Conservation (phyloP, 2,797 vertebrate genomes). For the Sphenodon punctatus region DNA sequence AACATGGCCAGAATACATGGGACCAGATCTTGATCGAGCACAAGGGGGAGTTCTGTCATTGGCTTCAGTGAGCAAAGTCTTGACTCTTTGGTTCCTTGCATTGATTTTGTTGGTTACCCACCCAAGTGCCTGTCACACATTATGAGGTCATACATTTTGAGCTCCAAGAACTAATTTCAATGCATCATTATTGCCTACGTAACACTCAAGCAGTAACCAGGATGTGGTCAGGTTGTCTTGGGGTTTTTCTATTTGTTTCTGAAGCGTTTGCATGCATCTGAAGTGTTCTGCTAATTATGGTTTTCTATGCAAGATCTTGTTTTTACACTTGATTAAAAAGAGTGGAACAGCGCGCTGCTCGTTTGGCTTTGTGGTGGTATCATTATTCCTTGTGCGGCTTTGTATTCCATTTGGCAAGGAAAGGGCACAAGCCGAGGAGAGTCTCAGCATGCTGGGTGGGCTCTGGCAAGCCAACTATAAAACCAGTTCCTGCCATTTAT, state of each 20-base stretch:
- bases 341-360: neutral
- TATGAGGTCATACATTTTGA: neutral
- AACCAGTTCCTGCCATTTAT: neutral
- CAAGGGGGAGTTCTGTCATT: neutral
- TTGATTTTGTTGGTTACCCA: slow-evolving; percentile 36
- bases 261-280: slow-evolving; percentile 28
- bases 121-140: slow-evolving; percentile 29
- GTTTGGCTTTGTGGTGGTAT: neutral
- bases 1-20: neutral
- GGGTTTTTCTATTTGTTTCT: slow-evolving; percentile 22
- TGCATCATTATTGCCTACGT: neutral
- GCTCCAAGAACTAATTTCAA: neutral
- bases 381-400: slow-evolving; percentile 1
- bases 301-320: neutral
- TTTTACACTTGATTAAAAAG: neutral
- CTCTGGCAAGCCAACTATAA: neutral
- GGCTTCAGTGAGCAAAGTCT: neutral
- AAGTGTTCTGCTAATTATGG: slow-evolving; percentile 12
- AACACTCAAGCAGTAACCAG: neutral
- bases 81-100: neutral
- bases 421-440: neutral
- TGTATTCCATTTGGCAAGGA: neutral
- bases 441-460: neutral
- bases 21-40: neutral
- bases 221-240: neutral